These are phyloP conservation scores for Hypolimnas misippus DNA, from an alignment of 2,888 invertebrate species.

Conservation along the genomic window DNA sequence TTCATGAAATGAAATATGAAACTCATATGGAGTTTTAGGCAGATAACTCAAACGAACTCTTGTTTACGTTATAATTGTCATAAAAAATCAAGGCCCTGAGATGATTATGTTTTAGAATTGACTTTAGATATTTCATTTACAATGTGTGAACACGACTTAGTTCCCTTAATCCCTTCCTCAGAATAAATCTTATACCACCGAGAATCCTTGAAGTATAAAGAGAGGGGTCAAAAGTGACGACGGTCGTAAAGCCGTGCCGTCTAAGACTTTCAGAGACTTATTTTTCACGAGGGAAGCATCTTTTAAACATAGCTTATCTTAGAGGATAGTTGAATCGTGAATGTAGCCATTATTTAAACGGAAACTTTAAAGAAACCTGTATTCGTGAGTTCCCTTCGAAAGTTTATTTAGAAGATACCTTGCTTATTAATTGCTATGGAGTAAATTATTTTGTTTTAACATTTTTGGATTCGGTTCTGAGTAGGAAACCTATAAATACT, in stretches of 20 bases:
- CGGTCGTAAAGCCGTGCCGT: slow-evolving; percentile 39
- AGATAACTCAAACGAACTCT: no score
- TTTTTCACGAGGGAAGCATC: slow-evolving; percentile 42
- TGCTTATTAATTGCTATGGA: neutral
- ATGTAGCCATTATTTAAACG: slow-evolving; percentile 8
- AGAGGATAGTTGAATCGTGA: slow-evolving; percentile 22
- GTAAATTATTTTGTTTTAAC: no score
- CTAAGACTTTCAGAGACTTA: slow-evolving; percentile 40
- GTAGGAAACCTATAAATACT: no score
- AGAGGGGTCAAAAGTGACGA: slow-evolving; percentile 41
- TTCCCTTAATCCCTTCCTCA: slow-evolving; percentile 24
- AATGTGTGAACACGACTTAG: slow-evolving; percentile 1
- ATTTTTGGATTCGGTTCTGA: no score
- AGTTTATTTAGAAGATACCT: neutral
- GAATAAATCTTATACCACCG: slow-evolving; percentile 28
- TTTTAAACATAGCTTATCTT: slow-evolving; percentile 41
- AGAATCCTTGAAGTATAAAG: slow-evolving; percentile 37
- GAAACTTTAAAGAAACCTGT: slow-evolving; percentile 5
- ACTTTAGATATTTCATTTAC: neutral
- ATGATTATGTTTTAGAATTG: no score
- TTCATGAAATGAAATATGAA: no score
- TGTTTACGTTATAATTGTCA: no score
- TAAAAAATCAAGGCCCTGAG: no score
- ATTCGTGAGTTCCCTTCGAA: neutral
- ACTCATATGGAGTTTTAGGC: no score